Percentiles rank a stretch among this genome's conserved stretches.
These are phyloP conservation scores for Nemotelus nigrinus DNA, from an alignment of 2,888 invertebrate species.

Conservation along the genomic window DNA sequence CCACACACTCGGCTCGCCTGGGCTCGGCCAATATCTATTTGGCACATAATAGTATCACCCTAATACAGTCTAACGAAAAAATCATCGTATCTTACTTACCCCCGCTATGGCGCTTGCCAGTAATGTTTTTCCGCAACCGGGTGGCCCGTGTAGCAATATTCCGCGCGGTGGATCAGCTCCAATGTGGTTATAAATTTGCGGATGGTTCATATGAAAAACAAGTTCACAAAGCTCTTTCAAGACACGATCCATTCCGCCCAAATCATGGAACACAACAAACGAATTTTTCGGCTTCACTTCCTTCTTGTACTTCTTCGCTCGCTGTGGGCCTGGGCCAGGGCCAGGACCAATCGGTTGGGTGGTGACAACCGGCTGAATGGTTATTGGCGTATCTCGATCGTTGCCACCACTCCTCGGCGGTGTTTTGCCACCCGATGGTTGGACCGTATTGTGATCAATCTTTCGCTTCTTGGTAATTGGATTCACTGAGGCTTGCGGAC, in stretches of 20 bases:
- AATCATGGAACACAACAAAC: slow-evolving; percentile 65
- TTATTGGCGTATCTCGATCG: not conserved
- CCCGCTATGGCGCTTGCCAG: slow-evolving; percentile 86
- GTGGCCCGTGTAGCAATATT: slow-evolving; percentile 93
- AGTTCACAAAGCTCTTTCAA: slow-evolving; percentile 78
- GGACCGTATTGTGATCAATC: slow-evolving; percentile 35
- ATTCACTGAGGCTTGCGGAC: not conserved
- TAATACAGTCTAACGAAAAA: too few relatives aligned
- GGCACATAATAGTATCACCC: too few relatives aligned
- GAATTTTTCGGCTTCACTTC: slow-evolving; percentile 44
- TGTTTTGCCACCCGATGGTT: slow-evolving; percentile 6
- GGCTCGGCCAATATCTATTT: too few relatives aligned
- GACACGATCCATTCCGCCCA: slow-evolving; percentile 83
- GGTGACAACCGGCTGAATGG: too few relatives aligned
- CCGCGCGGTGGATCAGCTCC: slow-evolving; percentile 91
- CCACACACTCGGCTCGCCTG: too few relatives aligned
- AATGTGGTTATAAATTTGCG: slow-evolving; percentile 85
- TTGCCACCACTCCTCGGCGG: not conserved
- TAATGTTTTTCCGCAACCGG: slow-evolving; percentile 92
- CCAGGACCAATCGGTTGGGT: not conserved
- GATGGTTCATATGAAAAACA: slow-evolving; percentile 86
- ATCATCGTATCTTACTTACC: slow-evolving; percentile 63
- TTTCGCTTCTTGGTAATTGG: slow-evolving; percentile 49
- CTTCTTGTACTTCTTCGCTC: slow-evolving; percentile 43
- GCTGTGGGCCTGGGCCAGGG: not conserved